phyloP scores from a whole-genome alignment of 1,140 invertebrate species.

The Elymnias hypermnestra region DNA sequence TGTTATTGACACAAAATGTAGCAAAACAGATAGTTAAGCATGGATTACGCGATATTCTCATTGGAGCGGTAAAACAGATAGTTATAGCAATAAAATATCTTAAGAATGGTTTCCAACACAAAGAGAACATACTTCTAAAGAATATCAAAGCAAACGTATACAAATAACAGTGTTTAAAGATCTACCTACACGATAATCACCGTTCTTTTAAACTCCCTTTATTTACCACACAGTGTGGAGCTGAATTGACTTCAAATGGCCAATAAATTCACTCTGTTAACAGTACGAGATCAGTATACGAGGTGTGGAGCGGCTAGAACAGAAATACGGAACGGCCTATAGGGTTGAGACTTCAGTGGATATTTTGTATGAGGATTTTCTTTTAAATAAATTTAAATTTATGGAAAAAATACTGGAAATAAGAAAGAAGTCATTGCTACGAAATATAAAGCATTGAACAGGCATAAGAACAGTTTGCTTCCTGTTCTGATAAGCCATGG shows the following conservation, averaged over 20 bases:
- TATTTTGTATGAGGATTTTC: conserved; percentile 74
- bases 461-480: no score
- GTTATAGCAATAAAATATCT: no score
- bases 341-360: conserved; percentile 70
- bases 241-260: conserved; percentile 3
- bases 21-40: no score
- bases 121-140: neutral
- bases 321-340: conserved; percentile 62
- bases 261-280: conserved; percentile 10
- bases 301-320: conserved; percentile 52
- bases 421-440: no score
- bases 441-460: no score
- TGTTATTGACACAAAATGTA: no score
- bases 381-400: no score
- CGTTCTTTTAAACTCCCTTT: neutral
- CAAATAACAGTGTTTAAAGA: neutral
- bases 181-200: conserved; percentile 2
- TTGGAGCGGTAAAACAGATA: no score
- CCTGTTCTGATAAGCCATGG: no score
- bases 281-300: conserved; percentile 60
- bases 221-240: conserved; percentile 1
- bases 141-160: conserved; percentile 7
- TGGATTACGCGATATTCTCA: no score
- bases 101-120: conserved; percentile 26
- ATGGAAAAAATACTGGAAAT: no score